A percentile compares a stretch with the other conserved stretches of the same genome.
These are phyloP conservation scores for Lagopus leucura DNA, from an alignment of 2,113 vertebrate genomes.

Conservation along the genomic window DNA sequence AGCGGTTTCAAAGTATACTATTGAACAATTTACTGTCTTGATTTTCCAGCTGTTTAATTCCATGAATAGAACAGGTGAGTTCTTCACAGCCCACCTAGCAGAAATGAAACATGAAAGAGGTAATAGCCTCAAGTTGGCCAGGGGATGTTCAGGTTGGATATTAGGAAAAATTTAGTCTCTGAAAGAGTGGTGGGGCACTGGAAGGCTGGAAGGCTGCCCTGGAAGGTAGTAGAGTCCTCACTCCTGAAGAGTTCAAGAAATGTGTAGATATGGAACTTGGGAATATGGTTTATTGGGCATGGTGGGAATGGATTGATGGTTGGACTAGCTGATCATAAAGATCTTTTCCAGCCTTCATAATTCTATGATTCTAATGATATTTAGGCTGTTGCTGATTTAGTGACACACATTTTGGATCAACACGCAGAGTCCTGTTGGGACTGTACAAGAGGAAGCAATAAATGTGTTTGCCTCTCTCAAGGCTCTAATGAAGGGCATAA, in stretches of 20 bases:
- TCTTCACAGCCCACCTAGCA: background rate
- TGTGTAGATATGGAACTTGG: no score
- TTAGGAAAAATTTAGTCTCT: no score
- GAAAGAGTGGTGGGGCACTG: no score
- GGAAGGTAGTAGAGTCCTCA: no score
- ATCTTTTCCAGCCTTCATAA: no score
- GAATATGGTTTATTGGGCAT: no score
- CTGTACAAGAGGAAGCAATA: background rate
- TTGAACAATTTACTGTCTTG: background rate
- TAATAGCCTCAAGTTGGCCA: no score
- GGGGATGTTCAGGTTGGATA: no score
- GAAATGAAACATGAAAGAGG: background rate
- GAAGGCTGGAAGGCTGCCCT: no score
- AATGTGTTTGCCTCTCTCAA: background rate
- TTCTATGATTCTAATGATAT: background rate
- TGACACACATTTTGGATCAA: background rate
- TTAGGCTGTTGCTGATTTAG: background rate
- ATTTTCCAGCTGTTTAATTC: background rate
- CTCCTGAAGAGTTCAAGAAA: no score
- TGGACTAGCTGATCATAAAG: no score
- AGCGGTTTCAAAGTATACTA: background rate
- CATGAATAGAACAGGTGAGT: background rate
- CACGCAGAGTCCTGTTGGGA: background rate
- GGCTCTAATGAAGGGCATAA: background rate
- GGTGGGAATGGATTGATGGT: no score